Evolutionary conservation across 2,113 vertebrate species (phyloP), one percentile per base, ranked within the genome.

Genomic region (Telmatochromis sp.): DNA sequence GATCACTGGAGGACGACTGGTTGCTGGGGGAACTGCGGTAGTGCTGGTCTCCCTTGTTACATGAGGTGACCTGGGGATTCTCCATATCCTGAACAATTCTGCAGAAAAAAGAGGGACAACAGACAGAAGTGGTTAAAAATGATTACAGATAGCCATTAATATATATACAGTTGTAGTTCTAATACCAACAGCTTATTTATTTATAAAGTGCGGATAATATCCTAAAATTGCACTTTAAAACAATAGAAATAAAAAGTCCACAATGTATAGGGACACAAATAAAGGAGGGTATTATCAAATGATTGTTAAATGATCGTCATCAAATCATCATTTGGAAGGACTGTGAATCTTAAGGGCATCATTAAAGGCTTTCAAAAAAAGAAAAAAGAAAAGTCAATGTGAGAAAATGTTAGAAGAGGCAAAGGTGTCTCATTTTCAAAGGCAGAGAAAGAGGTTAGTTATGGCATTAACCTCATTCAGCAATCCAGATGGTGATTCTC

Each of bases 11-110:
- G 23, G 98, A 98, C 0, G 98, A 99, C 92, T 99, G 98, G 96
- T 99, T 99, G 96, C 98, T 99, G 2, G 98, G 98, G 23, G 98
- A 99, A 93, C 98, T 98, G 93, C 98, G 98, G 96, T 95, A 98
- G 96, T 95, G 95, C 80, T 97, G 96, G 87, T 97, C 93, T 95
- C 89, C 96, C 92, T 96, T 93, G 90, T 90, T 94, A 91, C 94
- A 95, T 9, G 60, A 87, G 55, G 85, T 78, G 55, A 94, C 86
- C 93, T 94, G 89, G 6, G 90, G 89, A 87, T 93, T 93, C 86
- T 96, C 94, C 91, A 92, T 80, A 40, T 95, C 94, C 73, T 95
- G 90, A 90, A 95, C 40, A 4, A 68, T 70, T 87, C 90, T 96
- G 90, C 65, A 91, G 47, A 93, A 14, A 92, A 35, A 90, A 2